Conservation (phyloP, 2,797 vertebrate species). For the Takifugu rubripes region DNA sequence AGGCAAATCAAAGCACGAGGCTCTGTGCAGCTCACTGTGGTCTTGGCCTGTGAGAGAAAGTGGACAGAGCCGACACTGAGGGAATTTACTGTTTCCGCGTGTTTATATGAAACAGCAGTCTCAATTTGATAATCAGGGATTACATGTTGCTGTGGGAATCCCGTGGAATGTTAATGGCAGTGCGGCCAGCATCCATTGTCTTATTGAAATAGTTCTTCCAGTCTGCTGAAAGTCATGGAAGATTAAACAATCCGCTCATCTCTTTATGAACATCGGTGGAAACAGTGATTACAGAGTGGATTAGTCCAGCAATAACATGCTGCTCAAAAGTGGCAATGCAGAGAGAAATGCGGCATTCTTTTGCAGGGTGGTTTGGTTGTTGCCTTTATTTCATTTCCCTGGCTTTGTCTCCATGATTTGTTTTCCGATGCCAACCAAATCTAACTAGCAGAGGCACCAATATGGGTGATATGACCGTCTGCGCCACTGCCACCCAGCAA, state of each 20-base stretch:
- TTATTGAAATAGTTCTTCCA: constrained; percentile 32
- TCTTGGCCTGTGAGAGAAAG: constrained; percentile 35
- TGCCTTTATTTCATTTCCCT: constrained; percentile 24
- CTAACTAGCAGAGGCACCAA: constrained; percentile 2
- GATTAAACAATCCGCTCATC: constrained; percentile 36
- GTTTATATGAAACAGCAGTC: constrained; percentile 30
- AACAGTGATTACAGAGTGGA: constrained; percentile 61
- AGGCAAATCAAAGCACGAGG: constrained; percentile 69
- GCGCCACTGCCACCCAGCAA: not conserved
- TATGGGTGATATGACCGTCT: constrained; percentile 1
- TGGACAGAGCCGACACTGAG: constrained; percentile 58
- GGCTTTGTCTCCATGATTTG: constrained; percentile 3
- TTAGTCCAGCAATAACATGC: constrained; percentile 44
- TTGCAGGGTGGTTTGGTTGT: constrained; percentile 51
- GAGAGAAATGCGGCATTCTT: constrained; percentile 50
- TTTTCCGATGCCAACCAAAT: not conserved
- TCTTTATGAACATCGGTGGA: constrained; percentile 46
- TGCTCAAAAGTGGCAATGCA: constrained; percentile 68
- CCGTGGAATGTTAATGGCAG: constrained; percentile 14
- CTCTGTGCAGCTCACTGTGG: constrained; percentile 44
- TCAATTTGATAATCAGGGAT: constrained; percentile 36
- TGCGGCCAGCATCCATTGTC: constrained; percentile 16
- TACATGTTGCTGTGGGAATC: constrained; percentile 38
- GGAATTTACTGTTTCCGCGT: constrained; percentile 44
- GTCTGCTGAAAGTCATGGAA: constrained; percentile 4